Base-by-base conservation (phyloP, 2,888 invertebrate genomes). In the Loripinus fragilis region DNA sequence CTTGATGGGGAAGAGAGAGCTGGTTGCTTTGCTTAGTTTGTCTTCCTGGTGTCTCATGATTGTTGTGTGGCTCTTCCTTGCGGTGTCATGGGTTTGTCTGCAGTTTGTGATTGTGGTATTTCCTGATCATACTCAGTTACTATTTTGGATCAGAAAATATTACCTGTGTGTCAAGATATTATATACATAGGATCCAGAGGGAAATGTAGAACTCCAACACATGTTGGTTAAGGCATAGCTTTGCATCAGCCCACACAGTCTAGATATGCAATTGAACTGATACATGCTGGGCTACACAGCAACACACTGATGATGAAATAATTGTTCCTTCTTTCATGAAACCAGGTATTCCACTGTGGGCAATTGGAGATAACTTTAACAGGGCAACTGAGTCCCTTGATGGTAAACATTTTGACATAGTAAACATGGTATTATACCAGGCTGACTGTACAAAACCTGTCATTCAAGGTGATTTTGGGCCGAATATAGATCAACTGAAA, bases 341-440 rank as follows among this genome's bases (percentile, higher is more conserved):
- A 45, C 35, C 52, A 10, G 72, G 71, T 23, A 41, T 50, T 3
- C 25, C 71, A 23, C 5, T 71, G 20, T 28, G 67, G 12, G 76
- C 52, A 28, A 71, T 71, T 67, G 70, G 71, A 23, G 45, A 75
- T 41, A 78, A 75, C 28, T 71, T 60, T 60, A 78, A 78, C 38
- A 64, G 75, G 60, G 48, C 75, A 66, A 75, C 64, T 28, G 75
- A 68, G 41, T 67, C 71, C 1, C 30, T 75, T n/a, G 42, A 71
- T 20, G 67, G 71, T n/a, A 60, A 50, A 64, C 79, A 67, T 67
- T 28, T 38, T n/a, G 67, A 67, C n/a, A 45, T 67, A 42, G 67
- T 67, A 2, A 67, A 67, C 45, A 74, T 78, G 78, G 78, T 78
- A 12, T 50, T 78, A 28, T 78, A 74, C 45, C 78, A 78, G 38